These are phyloP conservation scores for Eristalinus sepulchralis DNA, from an alignment of 2,888 invertebrate genomes.

Conservation along the genomic window DNA sequence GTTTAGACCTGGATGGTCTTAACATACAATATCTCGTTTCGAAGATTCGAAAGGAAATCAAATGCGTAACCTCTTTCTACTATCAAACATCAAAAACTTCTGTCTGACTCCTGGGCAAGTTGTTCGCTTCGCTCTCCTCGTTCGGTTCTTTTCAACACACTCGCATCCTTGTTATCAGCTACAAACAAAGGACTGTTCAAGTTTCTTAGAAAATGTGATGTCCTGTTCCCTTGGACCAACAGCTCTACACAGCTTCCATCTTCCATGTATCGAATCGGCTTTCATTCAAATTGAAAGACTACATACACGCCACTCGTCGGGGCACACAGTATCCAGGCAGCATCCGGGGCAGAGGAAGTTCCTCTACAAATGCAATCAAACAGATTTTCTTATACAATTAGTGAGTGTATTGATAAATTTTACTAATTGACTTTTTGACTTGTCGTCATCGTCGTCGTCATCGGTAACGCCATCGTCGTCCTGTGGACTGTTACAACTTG, in stretches of 20 bases:
- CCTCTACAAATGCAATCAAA: slow-evolving; percentile 32
- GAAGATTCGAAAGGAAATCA: too few species aligned
- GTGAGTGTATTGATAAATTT: slow-evolving; percentile 49
- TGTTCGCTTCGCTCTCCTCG: too few species aligned
- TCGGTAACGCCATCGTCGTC: slow-evolving; percentile 19
- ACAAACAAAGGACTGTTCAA: not conserved
- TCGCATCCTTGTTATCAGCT: not conserved
- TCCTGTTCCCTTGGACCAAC: not conserved
- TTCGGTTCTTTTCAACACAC: too few species aligned
- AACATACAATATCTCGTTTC: too few species aligned
- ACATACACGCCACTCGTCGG: not conserved
- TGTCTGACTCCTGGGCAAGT: too few species aligned
- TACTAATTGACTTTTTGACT: slow-evolving; percentile 64
- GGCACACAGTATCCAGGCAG: not conserved
- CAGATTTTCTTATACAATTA: slow-evolving; percentile 60
- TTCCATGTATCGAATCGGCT: not conserved
- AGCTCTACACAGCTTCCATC: not conserved
- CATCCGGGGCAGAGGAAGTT: not conserved
- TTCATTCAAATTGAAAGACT: not conserved
- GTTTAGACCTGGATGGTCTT: too few species aligned
- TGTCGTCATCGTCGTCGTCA: slow-evolving; percentile 32
- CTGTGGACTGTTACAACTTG: slow-evolving; percentile 25
- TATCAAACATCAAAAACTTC: too few species aligned
- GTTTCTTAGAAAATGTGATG: not conserved
- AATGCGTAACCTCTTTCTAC: too few species aligned